Evolutionary conservation across 2,113 vertebrate genomes (phyloP).

Genomic region (Mirza zaza): DNA sequence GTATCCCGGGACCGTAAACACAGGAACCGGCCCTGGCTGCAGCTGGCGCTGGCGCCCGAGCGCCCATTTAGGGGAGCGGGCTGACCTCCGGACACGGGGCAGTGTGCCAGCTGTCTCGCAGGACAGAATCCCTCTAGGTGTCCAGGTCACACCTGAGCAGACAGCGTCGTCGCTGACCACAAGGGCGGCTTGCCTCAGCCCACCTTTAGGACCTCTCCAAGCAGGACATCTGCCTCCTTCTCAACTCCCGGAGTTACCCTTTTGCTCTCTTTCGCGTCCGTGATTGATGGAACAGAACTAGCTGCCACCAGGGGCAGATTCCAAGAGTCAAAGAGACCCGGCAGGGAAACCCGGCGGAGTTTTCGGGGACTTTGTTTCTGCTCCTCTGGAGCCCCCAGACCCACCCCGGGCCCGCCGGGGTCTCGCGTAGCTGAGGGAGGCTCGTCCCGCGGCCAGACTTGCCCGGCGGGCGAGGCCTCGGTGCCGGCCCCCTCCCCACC

Average conservation of each 20-base stretch:
- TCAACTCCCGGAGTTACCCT: rapidly evolving
- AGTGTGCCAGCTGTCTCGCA: rapidly evolving
- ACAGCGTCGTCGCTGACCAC: not conserved
- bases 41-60: not conserved
- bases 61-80: not conserved
- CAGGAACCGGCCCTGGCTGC: not conserved
- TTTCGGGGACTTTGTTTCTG: not conserved
- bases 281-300: not conserved
- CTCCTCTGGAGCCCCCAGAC: not conserved
- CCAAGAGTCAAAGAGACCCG: not conserved
- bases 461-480: not conserved
- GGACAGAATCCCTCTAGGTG: not conserved
- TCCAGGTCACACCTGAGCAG: not conserved
- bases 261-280: not conserved
- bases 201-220: not conserved
- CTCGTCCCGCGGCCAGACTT: not conserved
- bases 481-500: rapidly evolving
- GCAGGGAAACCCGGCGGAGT: not conserved
- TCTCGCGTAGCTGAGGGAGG: not conserved
- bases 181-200: not conserved
- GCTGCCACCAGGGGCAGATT: not conserved
- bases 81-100: not conserved
- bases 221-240: not conserved
- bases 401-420: not conserved
- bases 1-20: rapidly evolving